phyloP scores from a whole-genome alignment of 2,113 vertebrate species.

The Heliornis fulica region DNA sequence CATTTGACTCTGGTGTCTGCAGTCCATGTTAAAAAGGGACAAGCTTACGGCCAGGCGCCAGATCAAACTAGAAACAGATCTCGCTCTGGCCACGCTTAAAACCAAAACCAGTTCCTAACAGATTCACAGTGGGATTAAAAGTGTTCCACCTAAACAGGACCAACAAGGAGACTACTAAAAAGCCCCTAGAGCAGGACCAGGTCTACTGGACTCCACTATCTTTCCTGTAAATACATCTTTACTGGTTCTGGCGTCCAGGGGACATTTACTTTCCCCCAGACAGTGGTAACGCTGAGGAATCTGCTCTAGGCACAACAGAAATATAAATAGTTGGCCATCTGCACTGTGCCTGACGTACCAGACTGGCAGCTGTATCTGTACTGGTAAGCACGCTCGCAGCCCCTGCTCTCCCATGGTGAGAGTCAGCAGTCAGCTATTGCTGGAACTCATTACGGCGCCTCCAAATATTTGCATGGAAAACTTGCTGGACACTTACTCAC shows the following conservation, averaged over 20 bases:
- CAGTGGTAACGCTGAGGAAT: neutral
- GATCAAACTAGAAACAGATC: neutral
- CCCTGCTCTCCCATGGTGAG: neutral
- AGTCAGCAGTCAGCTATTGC: conserved; percentile 1
- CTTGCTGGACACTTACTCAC: conserved; percentile 8
- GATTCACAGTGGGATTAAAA: neutral
- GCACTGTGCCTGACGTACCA: neutral
- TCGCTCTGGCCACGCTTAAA: neutral
- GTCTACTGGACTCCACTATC: neutral
- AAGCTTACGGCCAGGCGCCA: neutral
- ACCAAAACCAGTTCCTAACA: neutral
- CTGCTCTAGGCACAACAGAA: neutral
- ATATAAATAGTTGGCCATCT: conserved; percentile 5
- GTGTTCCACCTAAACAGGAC: neutral
- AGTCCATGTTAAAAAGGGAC: neutral
- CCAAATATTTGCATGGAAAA: conserved; percentile 28
- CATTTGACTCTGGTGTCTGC: neutral
- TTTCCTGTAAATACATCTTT: neutral
- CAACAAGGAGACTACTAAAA: neutral
- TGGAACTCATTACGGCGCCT: neutral
- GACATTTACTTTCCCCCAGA: neutral
- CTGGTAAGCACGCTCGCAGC: neutral
- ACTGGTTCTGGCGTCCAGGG: neutral
- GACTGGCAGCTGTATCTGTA: neutral
- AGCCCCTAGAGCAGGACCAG: neutral